Evolutionary conservation across 2,888 invertebrate species (phyloP), one percentile per base, ranked within the genome.

Genomic region (Lepeophtheirus nordmannii): DNA sequence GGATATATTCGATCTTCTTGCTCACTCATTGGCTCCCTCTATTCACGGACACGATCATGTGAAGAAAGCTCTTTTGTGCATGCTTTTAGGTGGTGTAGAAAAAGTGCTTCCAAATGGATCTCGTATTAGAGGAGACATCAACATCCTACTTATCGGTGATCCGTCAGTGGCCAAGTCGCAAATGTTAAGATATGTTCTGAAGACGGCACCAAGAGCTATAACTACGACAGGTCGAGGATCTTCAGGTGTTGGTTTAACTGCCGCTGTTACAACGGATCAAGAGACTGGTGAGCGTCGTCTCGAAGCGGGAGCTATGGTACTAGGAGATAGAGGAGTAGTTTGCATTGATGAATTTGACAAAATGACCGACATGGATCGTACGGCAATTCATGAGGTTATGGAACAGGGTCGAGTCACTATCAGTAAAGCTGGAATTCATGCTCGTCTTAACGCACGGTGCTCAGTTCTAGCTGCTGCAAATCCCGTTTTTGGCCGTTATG

Each of bases 131-230:
- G 94, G 86, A 84, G 86, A 87, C 75, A 89, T 94, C 70, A 96
- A 96, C 76, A 79, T 94, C 53, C 80, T 96, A 53, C 79, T 99
- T 2, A 96, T 99, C 73, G 98, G 98, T 59, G 98, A 98, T 79
- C 98, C 98, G 0, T 96, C 94, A 65, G 97, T 98, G 53, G 98
- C 98, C 1, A 98, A 98, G 78, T 98, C 97, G 0, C 98, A 98
- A 75, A 78, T 92, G 65, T 76, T 92, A 8, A 83, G 97, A 12
- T 98, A 97, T 74, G 97, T 98, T 1, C 77, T 97, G 68, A 82
- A 85, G 74, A 92, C 92, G 0, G 97, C 98, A 0, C 96, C 97
- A 0, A 80, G 97, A 23, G 97, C 97, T 14, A 88, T 99, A 73
- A 83, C 96, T 22, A 97, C 98, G 7, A 99, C 97, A 0, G 98